Base-by-base conservation (phyloP, 2,797 vertebrate species). In the Graptemys geographica region DNA sequence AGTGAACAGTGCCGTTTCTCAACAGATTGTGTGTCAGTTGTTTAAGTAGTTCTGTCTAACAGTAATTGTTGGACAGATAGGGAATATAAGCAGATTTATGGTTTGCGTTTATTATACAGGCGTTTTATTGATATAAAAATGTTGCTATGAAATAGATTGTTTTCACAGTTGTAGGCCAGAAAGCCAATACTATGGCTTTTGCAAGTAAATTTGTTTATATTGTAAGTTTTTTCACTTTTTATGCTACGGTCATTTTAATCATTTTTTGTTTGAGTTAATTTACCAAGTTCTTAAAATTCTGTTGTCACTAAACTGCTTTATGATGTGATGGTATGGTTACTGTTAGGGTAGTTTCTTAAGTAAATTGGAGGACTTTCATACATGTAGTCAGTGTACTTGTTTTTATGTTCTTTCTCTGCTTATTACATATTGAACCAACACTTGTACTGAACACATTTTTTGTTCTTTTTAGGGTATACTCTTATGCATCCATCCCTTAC, bases 401-500 rank as follows among this genome's bases (percentile, higher is more conserved):
- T 13, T 41, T 41, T 31, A 51, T 33, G 69, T 16, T n/a, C 1
- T 11, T 27, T 41, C 44, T 83, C 11, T 8, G 2, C 0, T 79
- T 3, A 0, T 16, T 11, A 62, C 27, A 15, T 16, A 18, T 79
- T 90, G 11, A 3, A 79, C 2, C 51, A 25, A 19, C 49, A 9
- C 0, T 2, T 9, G 1, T 49, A 13, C 6, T 27, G 47, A 28
- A 1, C 12, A 0, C 56, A 0, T 92, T 86, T 81, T 79, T 92
- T 94, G 89, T 97, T 53, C 84, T 88, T 98, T 96, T 76, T 90
- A 99, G 99, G 99, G 4, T 99, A 99, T 97, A 99, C 99, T n/a
- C 98, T 99, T 96, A 99, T 99, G 99, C 99, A 99, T 91, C 99
- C 99, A 0, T 99, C 99, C 8, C 99, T 99, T 87, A 99, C 99